phyloP scores from a whole-genome alignment of 2,888 invertebrate genomes.

The Crossocerus cetratus region DNA sequence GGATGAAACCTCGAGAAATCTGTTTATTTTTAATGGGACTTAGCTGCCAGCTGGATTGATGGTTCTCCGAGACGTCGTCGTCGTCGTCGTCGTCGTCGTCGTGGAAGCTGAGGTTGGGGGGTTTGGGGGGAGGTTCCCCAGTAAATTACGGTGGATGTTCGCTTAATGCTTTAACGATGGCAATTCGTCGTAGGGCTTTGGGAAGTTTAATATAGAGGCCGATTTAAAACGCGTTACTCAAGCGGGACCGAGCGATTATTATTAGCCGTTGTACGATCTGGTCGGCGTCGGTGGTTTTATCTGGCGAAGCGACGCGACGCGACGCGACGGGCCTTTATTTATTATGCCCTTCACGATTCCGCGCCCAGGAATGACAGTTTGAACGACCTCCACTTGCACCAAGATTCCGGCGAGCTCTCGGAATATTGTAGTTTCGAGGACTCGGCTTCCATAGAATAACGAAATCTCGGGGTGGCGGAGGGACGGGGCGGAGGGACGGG shows the following conservation, averaged over 20 bases:
- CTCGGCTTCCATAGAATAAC: not conserved
- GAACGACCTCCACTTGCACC: too few relatives aligned
- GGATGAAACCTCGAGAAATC: conserved; percentile 38
- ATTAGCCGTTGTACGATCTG: conserved; percentile 24
- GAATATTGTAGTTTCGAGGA: conserved; percentile 1
- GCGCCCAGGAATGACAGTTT: too few relatives aligned
- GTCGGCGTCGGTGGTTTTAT: too few relatives aligned
- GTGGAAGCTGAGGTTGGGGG: not conserved
- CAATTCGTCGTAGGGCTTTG: conserved; percentile 15
- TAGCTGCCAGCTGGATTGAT: conserved; percentile 27
- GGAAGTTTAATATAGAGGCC: conserved; percentile 33
- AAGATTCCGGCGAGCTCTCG: not conserved
- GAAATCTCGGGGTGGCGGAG: not conserved
- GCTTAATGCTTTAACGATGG: conserved; percentile 29
- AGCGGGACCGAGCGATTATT: conserved; percentile 28
- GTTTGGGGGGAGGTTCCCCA: not conserved
- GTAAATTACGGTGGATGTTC: conserved; percentile 29
- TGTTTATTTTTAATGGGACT: conserved; percentile 47
- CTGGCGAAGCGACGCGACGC: conserved; percentile 26
- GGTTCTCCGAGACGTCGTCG: conserved; percentile 8
- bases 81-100: not conserved
- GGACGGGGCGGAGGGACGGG: not conserved
- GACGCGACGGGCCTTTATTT: not conserved
- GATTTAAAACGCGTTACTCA: conserved; percentile 22
- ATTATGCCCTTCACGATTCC: too few relatives aligned